Evolutionary conservation across 1,140 invertebrate species (phyloP).

Genomic region (Marisa cornuarietis): DNA sequence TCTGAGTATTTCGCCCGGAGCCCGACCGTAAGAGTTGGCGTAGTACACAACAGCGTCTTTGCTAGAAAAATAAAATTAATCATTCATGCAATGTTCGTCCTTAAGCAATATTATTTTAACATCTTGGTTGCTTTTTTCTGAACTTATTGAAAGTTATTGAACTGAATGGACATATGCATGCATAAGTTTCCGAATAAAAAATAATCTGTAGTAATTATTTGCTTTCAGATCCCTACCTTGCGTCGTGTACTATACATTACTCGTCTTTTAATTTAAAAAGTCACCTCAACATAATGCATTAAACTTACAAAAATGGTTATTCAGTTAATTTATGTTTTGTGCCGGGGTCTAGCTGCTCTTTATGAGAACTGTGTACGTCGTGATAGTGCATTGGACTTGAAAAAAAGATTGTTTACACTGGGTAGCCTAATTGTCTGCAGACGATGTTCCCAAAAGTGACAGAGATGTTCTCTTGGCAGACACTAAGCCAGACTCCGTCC

Average conservation of each 20-base stretch:
- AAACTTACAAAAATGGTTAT: background rate
- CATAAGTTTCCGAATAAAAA: background rate
- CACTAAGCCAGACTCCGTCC: constrained; percentile 10
- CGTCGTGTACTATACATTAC: too few species aligned
- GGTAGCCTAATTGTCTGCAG: background rate
- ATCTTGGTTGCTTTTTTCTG: too few species aligned
- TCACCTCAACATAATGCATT: background rate
- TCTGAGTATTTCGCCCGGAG: too few species aligned
- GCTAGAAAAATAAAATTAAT: background rate
- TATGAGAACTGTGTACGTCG: too few species aligned
- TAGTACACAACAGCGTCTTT: background rate
- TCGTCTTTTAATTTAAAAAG: too few species aligned
- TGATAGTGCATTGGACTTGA: too few species aligned
- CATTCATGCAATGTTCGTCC: too few species aligned
- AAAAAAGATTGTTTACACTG: background rate
- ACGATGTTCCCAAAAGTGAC: background rate
- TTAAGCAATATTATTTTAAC: background rate
- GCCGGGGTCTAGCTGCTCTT: too few species aligned
- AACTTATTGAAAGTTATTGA: too few species aligned
- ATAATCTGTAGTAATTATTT: background rate
- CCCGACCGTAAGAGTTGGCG: too few species aligned
- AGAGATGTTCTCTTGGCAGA: background rate
- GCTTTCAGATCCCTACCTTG: too few species aligned
- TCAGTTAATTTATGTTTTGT: background rate
- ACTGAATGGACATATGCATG: too few species aligned